Evolutionary conservation across 35 echinoderm and acorn worm species (phyloP).

Genomic region (Lytechinus variegatus): DNA sequence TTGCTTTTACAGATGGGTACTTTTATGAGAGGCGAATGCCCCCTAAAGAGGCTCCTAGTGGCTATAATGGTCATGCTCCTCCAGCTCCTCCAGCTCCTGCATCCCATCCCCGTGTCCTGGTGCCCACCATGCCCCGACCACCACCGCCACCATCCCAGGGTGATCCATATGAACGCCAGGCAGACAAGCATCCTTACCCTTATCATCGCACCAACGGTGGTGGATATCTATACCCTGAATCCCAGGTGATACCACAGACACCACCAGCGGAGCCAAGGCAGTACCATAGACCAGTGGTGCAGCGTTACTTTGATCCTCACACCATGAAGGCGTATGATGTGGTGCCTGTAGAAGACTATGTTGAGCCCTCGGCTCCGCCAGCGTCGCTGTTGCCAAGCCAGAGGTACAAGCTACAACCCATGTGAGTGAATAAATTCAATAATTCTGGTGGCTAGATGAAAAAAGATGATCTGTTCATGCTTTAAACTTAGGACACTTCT

Average conservation of each 20-base stretch:
- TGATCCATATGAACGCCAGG: neutral
- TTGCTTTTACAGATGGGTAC: neutral
- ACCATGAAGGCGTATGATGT: slow-evolving; percentile 47
- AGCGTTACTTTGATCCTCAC: slow-evolving; percentile 23
- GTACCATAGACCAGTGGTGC: slow-evolving; percentile 7
- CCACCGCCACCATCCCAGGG: neutral
- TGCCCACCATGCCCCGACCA: neutral
- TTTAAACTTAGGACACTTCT: too few species aligned
- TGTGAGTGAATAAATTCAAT: neutral
- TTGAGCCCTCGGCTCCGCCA: slow-evolving; percentile 28
- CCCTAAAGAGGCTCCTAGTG: neutral
- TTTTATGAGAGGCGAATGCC: neutral
- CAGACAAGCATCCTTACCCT: neutral
- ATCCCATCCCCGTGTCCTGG: slow-evolving; percentile 1
- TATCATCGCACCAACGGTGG: neutral
- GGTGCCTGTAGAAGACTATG: slow-evolving; percentile 5
- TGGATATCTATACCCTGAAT: neutral
- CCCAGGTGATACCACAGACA: neutral
- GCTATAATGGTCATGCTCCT: neutral
- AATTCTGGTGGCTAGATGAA: neutral
- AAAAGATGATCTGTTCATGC: neutral
- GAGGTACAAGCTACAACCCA: neutral
- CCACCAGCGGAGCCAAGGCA: neutral
- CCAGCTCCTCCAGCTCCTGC: neutral
- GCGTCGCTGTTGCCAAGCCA: slow-evolving; percentile 12